A percentile compares a stretch with the other conserved stretches of the same genome.
phyloP scores from a whole-genome alignment of 2,113 vertebrate species.

The Trachemys scripta region DNA sequence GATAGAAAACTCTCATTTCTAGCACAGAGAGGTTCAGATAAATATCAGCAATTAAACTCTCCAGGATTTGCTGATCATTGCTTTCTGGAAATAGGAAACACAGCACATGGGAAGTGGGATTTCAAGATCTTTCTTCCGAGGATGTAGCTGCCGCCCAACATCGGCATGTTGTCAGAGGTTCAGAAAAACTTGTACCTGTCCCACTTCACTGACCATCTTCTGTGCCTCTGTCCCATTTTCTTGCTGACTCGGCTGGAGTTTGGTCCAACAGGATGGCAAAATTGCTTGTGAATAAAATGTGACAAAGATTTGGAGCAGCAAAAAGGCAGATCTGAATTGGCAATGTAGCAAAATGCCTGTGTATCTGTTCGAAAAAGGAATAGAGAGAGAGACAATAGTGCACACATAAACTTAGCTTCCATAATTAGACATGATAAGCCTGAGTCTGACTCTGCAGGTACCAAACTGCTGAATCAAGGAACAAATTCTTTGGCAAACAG shows the following conservation, averaged over 20 bases:
- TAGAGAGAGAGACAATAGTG: background rate
- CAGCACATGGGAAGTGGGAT: fast-evolving
- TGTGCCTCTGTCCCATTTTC: background rate
- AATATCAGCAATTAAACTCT: background rate
- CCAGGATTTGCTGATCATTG: background rate
- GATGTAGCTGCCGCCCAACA: background rate
- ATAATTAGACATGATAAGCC: background rate
- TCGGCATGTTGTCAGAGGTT: fast-evolving
- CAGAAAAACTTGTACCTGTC: fast-evolving
- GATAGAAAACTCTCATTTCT: too few species aligned
- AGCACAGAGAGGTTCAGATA: fast-evolving
- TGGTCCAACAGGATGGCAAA: fast-evolving
- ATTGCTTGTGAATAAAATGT: fast-evolving
- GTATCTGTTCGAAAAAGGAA: background rate
- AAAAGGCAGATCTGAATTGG: background rate
- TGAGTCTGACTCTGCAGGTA: background rate
- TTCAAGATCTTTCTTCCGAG: background rate
- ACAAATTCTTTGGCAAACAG: background rate
- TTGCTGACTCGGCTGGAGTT: background rate
- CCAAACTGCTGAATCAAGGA: background rate
- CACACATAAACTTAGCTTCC: background rate
- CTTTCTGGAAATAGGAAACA: background rate
- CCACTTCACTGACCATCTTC: background rate
- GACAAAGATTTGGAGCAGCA: fast-evolving
- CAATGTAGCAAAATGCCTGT: background rate